Percentiles rank a stretch among this genome's conserved stretches.
Conservation (phyloP, 2,888 invertebrate species). For the Amphipyra berbera region DNA sequence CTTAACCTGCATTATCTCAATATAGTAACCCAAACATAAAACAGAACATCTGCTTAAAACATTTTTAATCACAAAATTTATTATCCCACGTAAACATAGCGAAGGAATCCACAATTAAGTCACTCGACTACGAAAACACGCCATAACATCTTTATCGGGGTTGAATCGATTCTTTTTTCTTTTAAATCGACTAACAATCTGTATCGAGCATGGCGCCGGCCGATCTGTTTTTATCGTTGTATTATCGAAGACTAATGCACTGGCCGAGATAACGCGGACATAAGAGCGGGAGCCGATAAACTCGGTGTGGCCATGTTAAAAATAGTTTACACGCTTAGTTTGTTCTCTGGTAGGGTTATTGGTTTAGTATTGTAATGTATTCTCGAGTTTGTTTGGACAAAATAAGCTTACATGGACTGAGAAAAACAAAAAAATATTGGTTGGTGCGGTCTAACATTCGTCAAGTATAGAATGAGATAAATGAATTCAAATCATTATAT, state of each 20-base stretch:
- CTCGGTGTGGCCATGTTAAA: constrained; percentile 89
- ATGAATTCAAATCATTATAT: too few species aligned
- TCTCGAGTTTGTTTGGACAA: constrained; percentile 11
- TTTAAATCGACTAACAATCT: constrained; percentile 85
- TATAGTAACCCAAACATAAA: constrained; percentile 58
- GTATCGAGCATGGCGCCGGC: constrained; percentile 87
- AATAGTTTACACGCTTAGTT: constrained; percentile 89
- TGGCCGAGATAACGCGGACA: constrained; percentile 83
- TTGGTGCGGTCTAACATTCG: too few species aligned
- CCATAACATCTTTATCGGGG: constrained; percentile 87
- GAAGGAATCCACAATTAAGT: constrained; percentile 87
- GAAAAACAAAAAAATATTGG: too few species aligned
- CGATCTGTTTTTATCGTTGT: constrained; percentile 87
- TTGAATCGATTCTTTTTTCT: constrained; percentile 83
- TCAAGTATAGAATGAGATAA: too few species aligned
- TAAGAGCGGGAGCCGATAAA: constrained; percentile 88
- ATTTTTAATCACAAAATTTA: constrained; percentile 70
- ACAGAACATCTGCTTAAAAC: constrained; percentile 63
- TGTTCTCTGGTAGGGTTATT: constrained; percentile 70
- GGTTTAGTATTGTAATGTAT: constrained; percentile 48
- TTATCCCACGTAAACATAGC: constrained; percentile 72
- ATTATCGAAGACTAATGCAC: constrained; percentile 89
- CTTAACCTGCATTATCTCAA: constrained; percentile 54
- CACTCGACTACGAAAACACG: constrained; percentile 81
- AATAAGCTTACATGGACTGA: too few species aligned